Percentiles rank a stretch among this genome's conserved stretches.
These are phyloP conservation scores for Scomber japonicus DNA, from an alignment of 2,113 vertebrate genomes.

Conservation along the genomic window DNA sequence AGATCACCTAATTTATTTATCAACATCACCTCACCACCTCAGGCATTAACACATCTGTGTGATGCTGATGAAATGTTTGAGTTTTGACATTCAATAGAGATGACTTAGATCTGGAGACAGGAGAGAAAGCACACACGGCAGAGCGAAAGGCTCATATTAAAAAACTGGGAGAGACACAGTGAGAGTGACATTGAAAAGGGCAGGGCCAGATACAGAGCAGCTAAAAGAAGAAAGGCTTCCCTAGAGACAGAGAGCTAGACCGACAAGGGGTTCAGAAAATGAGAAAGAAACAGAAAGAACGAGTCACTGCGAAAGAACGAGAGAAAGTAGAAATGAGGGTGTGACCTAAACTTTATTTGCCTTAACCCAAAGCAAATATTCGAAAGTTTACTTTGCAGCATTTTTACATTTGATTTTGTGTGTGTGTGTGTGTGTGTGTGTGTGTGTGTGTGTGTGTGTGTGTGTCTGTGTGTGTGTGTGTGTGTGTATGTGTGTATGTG, in stretches of 20 bases:
- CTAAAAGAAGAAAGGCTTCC: constrained; percentile 74
- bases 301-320: constrained; percentile 18
- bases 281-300: constrained; percentile 44
- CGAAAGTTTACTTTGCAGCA: neutral
- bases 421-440: neutral
- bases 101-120: constrained; percentile 15
- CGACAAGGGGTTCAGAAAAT: constrained; percentile 49
- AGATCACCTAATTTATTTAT: constrained; percentile 16
- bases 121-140: constrained; percentile 27
- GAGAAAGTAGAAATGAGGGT: constrained; percentile 23
- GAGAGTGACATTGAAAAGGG: constrained; percentile 73
- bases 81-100: constrained; percentile 27
- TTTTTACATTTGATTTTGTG: neutral
- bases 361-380: neutral
- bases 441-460: neutral
- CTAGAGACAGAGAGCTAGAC: constrained; percentile 56
- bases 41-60: constrained; percentile 12
- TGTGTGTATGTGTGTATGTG: neutral
- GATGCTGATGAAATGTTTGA: constrained; percentile 12
- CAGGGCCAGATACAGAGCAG: constrained; percentile 66
- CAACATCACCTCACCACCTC: constrained; percentile 22
- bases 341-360: constrained; percentile 28
- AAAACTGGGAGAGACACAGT: constrained; percentile 39
- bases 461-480: neutral
- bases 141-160: constrained; percentile 48